phyloP scores from a whole-genome alignment of 2,888 invertebrate genomes.

The Deroplatys truncata region DNA sequence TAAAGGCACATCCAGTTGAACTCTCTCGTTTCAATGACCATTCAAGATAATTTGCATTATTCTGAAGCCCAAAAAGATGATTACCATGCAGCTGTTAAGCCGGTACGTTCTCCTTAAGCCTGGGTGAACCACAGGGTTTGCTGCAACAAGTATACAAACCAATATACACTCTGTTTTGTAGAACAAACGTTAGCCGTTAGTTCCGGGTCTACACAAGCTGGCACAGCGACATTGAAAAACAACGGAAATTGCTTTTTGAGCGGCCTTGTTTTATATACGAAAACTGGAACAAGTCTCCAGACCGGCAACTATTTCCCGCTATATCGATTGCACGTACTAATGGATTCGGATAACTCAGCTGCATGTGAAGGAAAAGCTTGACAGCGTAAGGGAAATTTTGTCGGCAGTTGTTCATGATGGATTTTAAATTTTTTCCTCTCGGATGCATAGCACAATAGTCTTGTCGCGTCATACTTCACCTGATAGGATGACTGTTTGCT shows the following conservation, averaged over 20 bases:
- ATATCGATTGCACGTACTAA: neutral
- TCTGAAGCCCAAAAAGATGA: neutral
- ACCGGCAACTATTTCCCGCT: neutral
- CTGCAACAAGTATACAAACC: neutral
- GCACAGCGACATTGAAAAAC: neutral
- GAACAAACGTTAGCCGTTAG: neutral
- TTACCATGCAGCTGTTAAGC: neutral
- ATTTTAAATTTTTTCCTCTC: no score
- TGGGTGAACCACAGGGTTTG: neutral
- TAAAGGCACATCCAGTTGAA: no score
- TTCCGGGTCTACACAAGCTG: no score
- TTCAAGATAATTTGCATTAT: neutral
- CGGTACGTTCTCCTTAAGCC: neutral
- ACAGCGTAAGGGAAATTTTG: neutral
- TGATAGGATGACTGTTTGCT: no score
- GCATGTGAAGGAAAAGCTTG: neutral
- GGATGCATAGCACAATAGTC: no score
- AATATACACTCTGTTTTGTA: neutral
- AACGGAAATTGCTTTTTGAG: neutral
- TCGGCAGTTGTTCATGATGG: no score
- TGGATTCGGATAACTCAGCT: neutral
- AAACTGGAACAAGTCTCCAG: neutral
- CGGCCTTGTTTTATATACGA: neutral
- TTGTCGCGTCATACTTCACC: no score
- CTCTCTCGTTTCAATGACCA: no score